Base-by-base conservation (phyloP, 2,888 invertebrate genomes). In the Melipona bicolor region DNA sequence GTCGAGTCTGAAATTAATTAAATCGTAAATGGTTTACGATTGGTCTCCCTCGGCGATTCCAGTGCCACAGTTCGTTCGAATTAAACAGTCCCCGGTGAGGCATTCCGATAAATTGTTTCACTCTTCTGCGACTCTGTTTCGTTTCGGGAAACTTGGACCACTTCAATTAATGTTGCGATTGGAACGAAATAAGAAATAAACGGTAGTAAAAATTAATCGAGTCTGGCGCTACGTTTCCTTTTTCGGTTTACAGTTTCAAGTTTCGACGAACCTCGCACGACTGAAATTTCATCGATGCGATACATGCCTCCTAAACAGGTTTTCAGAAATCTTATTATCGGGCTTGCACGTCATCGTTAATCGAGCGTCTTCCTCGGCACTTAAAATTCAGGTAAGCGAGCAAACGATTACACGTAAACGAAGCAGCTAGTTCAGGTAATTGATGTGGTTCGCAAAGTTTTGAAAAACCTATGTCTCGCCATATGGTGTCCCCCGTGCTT, bases 341-440 rank as follows among this genome's bases (percentile, higher is more conserved):
- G 19, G 15, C 67, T 50, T 36, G 56, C 50, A 4, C 19, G 19
- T 56, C n/a, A 27, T 49, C 52, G 50, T 80, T 81, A 74, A 65
- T n/a, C 24, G 67, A 13, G 15, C 5, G 2, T 27, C n/a, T 69
- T 49, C 36, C 62, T n/a, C 19, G 21, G 1, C 0, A 52, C 43
- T n/a, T 62, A 21, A 43, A 67, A 56, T 68, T 64, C 17, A 1
- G 4, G 19, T 13, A 59, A 24, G n/a, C 56, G 43, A 27, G 9
- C 27, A 17, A 69, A 62, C 69, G 69, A 79, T 79, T 69, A 50
- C 69, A 69, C 32, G 76, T 76, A 77, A 81, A 81, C 77, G 80
- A 72, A 77, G 36, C 17, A 27, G 4, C 49, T 2, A 13, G 27
- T 17, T 9, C 19, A 24, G 13, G 36, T 76, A 36, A 77, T 70